Conservation (phyloP, 2,113 vertebrate genomes). For the Sylvia atricapilla region DNA sequence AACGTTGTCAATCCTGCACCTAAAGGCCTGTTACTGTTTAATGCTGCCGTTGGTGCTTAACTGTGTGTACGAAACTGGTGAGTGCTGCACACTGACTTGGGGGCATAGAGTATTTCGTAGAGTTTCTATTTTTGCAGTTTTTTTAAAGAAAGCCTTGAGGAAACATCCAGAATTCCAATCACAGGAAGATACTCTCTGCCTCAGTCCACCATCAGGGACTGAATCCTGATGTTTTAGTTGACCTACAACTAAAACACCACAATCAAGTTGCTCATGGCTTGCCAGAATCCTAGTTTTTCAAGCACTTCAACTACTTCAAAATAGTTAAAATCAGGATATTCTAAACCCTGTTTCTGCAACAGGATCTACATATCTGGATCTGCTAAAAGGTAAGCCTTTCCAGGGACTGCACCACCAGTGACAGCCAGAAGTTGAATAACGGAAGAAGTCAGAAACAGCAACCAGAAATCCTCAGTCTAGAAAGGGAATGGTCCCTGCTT, state of each 20-base stretch:
- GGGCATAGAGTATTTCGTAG: neutral
- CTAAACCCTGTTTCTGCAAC: neutral
- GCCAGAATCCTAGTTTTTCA: neutral
- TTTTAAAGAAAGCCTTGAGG: neutral
- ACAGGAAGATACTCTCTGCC: neutral
- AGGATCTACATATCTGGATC: neutral
- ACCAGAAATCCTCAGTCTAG: neutral
- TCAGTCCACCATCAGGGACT: neutral
- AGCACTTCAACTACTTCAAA: neutral
- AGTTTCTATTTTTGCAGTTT: neutral
- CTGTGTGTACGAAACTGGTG: fast-evolving
- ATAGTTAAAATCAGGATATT: neutral
- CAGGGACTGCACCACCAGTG: neutral
- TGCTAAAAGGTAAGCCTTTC: neutral
- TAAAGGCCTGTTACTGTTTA: neutral
- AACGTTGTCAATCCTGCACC: neutral
- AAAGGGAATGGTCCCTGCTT: neutral
- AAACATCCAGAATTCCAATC: neutral
- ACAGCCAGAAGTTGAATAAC: neutral
- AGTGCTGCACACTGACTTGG: neutral
- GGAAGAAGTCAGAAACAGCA: neutral
- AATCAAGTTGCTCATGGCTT: neutral
- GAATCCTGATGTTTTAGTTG: neutral
- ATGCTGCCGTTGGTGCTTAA: neutral
- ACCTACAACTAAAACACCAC: neutral